Evolutionary conservation across 2,113 vertebrate species (phyloP).

Genomic region (Baryphthengus martii): DNA sequence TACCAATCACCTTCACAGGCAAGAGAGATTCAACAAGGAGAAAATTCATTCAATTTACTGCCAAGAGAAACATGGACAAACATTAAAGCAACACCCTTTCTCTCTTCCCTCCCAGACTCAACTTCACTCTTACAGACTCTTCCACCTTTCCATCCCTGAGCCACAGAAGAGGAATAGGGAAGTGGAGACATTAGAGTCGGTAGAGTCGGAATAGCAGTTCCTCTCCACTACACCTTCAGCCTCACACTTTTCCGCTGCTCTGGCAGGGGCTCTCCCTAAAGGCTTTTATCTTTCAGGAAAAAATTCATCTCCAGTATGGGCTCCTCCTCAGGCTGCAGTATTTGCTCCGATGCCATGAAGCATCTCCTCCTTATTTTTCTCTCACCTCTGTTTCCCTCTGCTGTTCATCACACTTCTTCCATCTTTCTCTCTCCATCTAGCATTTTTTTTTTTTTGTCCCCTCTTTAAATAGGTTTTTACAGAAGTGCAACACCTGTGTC

Average conservation of each 20-base stretch:
- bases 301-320: rapidly evolving
- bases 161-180: rapidly evolving
- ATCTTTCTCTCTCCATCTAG: background rate
- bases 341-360: background rate
- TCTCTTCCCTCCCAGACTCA: background rate
- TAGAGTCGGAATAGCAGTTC: rapidly evolving
- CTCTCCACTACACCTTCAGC: background rate
- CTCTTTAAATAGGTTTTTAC: background rate
- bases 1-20: background rate
- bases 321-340: background rate
- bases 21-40: background rate
- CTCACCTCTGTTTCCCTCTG: background rate
- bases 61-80: background rate
- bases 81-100: background rate
- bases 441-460: background rate
- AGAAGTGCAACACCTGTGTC: background rate
- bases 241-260: background rate
- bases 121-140: background rate
- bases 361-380: background rate
- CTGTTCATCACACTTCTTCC: background rate
- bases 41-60: background rate
- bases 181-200: rapidly evolving
- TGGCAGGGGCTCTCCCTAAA: background rate
- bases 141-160: rapidly evolving
- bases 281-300: background rate